Evolutionary conservation across 2,888 invertebrate species (phyloP).

Genomic region (Microchrysa polita): DNA sequence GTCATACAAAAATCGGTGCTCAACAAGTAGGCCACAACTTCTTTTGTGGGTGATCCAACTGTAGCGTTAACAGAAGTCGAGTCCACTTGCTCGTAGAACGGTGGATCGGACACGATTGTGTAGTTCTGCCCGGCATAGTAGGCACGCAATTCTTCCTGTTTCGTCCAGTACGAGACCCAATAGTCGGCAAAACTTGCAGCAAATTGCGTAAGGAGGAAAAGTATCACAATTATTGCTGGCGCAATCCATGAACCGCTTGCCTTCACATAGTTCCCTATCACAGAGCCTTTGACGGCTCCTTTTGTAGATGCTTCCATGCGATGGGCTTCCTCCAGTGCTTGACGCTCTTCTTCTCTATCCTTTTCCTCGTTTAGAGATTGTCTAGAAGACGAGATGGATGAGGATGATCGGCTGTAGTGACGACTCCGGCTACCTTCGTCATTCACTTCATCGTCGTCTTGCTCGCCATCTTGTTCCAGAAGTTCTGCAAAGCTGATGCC

Average conservation of each 20-base stretch:
- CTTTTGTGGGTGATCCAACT: not conserved
- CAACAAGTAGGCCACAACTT: constrained; percentile 37
- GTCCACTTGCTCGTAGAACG: not conserved
- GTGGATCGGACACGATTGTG: not conserved
- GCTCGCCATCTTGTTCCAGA: constrained; percentile 62
- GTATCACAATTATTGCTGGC: constrained; percentile 60
- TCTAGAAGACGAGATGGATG: constrained; percentile 44
- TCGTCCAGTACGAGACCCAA: constrained; percentile 73
- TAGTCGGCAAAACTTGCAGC: constrained; percentile 74
- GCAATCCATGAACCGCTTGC: constrained; percentile 66
- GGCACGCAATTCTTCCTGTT: constrained; percentile 54
- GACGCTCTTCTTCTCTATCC: constrained; percentile 54
- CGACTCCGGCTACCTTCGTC: constrained; percentile 30
- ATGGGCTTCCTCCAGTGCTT: constrained; percentile 49
- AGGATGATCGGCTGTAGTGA: constrained; percentile 42
- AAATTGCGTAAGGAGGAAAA: constrained; percentile 69
- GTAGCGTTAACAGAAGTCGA: not conserved
- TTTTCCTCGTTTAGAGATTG: constrained; percentile 54
- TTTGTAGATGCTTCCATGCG: constrained; percentile 62
- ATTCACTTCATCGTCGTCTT: constrained; percentile 57
- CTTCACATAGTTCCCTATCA: constrained; percentile 66
- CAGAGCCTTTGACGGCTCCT: constrained; percentile 63
- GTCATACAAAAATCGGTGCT: constrained; percentile 68
- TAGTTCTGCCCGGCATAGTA: constrained; percentile 26
- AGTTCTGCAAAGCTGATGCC: constrained; percentile 67